Base-by-base conservation (phyloP, 2,113 vertebrate genomes). In the Camelus bactrianus region DNA sequence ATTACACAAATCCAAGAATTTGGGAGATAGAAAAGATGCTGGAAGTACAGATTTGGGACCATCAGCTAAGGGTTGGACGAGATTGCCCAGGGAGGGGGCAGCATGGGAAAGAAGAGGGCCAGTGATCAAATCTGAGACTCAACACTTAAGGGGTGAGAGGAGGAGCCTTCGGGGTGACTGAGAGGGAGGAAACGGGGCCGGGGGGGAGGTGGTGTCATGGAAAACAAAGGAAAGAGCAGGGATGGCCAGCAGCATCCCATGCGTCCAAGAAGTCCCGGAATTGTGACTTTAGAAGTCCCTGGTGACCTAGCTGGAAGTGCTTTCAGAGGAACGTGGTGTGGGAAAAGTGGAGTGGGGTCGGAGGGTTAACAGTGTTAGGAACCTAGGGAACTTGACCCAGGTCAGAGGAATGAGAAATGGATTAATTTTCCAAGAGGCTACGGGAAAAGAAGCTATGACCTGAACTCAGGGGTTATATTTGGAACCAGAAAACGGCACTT, bases 391-490 rank as follows among this genome's bases (percentile, higher is more conserved):
- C 73, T 56, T 79, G 93, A 89, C 84, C 77, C 9, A 5, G 70
- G n/a, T 58, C 38, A n/a, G 60, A 89, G 35, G 54, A 81, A 81
- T 48, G 62, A 94, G 89, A 70, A 77, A 54, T 9, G 2, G n/a
- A 81, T 46, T 89, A 22, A 77, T 92, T 86, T 93, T 67, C 54
- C 38, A 91, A 76, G 81, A 84, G 54, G 38, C 38, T 60, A 19
- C 50, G 77, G 85, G 35, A 38, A 90, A 84, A 64, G 69, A 89
- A 91, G n/a, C 58, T 70, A 42, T 65, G 92, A 85, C n/a, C n/a
- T 94, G 56, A 50, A 62, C 60, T 82, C 0, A 0, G 30, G 24
- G 62, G 7, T 73, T 94, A 42, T 87, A 35, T 85, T 48, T 67
- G 83, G 87, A 97, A 38, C 24, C 87, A 30, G 58, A 35, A 92